Base-by-base conservation (phyloP, 2,113 vertebrate genomes). In the Toxotes chatareus region DNA sequence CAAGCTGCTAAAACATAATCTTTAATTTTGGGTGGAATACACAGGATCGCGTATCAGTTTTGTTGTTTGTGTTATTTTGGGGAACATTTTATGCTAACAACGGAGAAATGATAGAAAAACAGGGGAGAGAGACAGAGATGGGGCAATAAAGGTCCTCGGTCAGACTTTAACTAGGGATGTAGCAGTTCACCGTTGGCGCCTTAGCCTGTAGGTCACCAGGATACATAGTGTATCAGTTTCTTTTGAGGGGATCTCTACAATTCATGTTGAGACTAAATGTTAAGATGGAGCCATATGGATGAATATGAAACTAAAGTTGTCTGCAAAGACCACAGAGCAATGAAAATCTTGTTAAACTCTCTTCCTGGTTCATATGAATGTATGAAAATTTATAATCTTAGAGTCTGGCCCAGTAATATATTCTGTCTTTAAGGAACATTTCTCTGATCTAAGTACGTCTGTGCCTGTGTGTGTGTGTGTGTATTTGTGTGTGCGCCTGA, bases 371-470 rank as follows among this genome's bases (percentile, higher is more conserved):
- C 62, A 83, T 81, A 21, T 31, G 32, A 51, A 51, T 84, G 38
- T 87, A 66, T 69, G 47, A 85, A 80, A 44, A 75, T 75, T 76
- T 80, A 23, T 60, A 55, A 67, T 83, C 70, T 60, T 38, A 74
- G 42, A 72, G 64, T 73, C 47, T 76, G 67, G 55, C 59, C 19
- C 65, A 60, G 70, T 76, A 42, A 31, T 53, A 77, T 57, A 75
- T 79, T 73, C 82, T 63, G 57, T 73, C 76, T 89, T 34, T 64
- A 46, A 21, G 12, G 49, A 89, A 83, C 69, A 78, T 69, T 80
- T 73, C 69, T 92, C 73, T 86, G 84, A 91, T 88, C 73, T 79
- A 32, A 65, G 34, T 36, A 38, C n/a, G 14, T 40, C 3, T 23
- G 38, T 61, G 42, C n/a, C 38, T 8, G 31, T 46, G 38, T 49